Evolutionary conservation across 2,888 invertebrate species (phyloP).

Genomic region (Frankliniella fusca): DNA sequence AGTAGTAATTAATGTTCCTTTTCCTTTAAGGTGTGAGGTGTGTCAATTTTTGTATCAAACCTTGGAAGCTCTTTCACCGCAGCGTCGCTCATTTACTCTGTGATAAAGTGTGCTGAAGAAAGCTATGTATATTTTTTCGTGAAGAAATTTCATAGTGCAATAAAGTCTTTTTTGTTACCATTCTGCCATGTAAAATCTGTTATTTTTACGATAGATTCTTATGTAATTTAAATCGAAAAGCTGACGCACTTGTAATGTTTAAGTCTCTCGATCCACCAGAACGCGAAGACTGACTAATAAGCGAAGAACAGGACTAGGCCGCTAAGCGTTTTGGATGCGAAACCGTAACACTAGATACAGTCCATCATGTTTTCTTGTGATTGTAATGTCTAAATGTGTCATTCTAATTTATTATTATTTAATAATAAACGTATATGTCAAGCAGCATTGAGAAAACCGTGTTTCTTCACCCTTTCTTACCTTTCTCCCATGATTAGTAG

Average conservation of each 20-base stretch:
- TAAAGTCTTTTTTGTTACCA: not conserved
- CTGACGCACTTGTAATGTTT: no score
- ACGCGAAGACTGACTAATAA: not conserved
- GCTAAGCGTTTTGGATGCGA: no score
- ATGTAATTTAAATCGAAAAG: no score
- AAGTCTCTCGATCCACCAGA: no score
- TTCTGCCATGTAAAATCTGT: not conserved
- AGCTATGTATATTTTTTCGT: not conserved
- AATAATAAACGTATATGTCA: not conserved
- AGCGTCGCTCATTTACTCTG: constrained; percentile 1
- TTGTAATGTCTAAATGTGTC: not conserved
- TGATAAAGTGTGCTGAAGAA: constrained; percentile 1
- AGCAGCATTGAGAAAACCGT: not conserved
- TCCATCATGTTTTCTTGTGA: not conserved
- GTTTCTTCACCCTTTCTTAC: not conserved
- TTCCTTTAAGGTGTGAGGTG: not conserved
- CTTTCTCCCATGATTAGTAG: not conserved
- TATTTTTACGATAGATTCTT: not conserved
- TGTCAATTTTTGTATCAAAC: not conserved
- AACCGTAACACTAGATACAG: no score
- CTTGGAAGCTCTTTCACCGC: not conserved
- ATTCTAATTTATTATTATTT: constrained; percentile 21
- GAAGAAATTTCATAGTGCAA: not conserved
- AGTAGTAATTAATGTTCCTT: not conserved
- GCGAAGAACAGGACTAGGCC: not conserved